Base-by-base conservation (phyloP, 37 sponge, comb jelly and placozoan genomes). In the Beroe ovata region DNA sequence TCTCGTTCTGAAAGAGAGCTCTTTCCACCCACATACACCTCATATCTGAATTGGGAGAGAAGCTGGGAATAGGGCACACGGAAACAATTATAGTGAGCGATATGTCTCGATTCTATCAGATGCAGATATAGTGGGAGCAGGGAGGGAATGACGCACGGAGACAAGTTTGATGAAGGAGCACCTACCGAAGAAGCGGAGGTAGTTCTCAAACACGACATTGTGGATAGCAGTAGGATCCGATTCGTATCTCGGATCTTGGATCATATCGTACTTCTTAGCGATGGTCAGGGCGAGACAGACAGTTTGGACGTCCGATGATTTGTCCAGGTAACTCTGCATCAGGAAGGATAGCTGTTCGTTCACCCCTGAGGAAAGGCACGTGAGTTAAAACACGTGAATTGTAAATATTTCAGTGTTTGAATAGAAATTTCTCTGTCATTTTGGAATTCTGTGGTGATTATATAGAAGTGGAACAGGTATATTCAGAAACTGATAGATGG, bases 271-370 rank as follows among this genome's bases (percentile, higher is more conserved):
- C 22, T 40, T 37, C 21, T 40, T 77, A 6, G 84, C 42, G 23
- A 77, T 11, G 47, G 84, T 77, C 47, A 77, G 84, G 1, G 84
- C 84, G 23, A 77, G 54, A 77, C 84, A 77, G n/a, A 77, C 84
- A 4, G 84, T 77, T 77, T 77, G 84, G 1, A 77, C 84, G 54
- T 77, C 84, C 4, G 84, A 77, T 1, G 84, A 42, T 3, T 42
- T 8, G 84, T 77, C 84, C 23, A 77, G 84, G 54, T 77, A 77
- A 19, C 54, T 42, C 54, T 77, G 84, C 23, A 77, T 8, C 8
- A 77, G 47, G 36, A 34, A 18, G 14, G 36, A 30, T 30, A 66
- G 16, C 69, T 66, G 69, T 19, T 30, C 14, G 16, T 66, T 66
- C 16, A 66, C 16, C 19, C 69, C 69, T 66, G 36, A 18, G 69